A percentile compares a stretch with the other conserved stretches of the same genome.
Conservation (phyloP, 1,140 invertebrate genomes). For the Coenobita brevimanus region DNA sequence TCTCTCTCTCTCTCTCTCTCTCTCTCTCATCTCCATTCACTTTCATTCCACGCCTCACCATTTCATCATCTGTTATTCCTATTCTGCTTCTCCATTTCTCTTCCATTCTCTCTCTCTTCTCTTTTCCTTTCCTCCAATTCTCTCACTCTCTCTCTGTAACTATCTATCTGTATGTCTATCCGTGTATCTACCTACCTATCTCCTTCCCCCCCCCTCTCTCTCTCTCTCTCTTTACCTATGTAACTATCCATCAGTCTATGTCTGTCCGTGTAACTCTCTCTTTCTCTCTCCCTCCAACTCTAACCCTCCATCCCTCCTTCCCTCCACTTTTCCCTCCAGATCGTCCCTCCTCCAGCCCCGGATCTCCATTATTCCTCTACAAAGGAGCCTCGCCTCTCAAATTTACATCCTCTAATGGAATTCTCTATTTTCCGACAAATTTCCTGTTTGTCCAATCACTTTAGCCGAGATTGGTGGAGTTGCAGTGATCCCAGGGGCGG, state of each 20-base stretch:
- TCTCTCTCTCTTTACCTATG: background rate
- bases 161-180: background rate
- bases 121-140: too few species aligned
- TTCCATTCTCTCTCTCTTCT: background rate
- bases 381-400: slow-evolving; percentile 60
- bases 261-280: background rate
- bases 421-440: slow-evolving; percentile 68
- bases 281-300: background rate
- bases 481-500: slow-evolving; percentile 18
- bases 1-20: too few species aligned
- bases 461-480: slow-evolving; percentile 60
- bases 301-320: background rate
- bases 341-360: background rate
- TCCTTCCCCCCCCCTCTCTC: background rate
- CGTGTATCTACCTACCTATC: background rate
- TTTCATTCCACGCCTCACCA: too few species aligned
- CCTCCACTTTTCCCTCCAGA: background rate
- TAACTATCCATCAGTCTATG: background rate
- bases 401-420: slow-evolving; percentile 68
- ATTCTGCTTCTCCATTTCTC: background rate
- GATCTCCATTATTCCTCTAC: slow-evolving; percentile 61
- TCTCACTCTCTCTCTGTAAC: background rate
- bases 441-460: slow-evolving; percentile 68
- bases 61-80: background rate
- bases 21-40: too few species aligned